These are phyloP conservation scores for Hyperoplus immaculatus DNA, from an alignment of 2,797 vertebrate genomes.

Conservation along the genomic window DNA sequence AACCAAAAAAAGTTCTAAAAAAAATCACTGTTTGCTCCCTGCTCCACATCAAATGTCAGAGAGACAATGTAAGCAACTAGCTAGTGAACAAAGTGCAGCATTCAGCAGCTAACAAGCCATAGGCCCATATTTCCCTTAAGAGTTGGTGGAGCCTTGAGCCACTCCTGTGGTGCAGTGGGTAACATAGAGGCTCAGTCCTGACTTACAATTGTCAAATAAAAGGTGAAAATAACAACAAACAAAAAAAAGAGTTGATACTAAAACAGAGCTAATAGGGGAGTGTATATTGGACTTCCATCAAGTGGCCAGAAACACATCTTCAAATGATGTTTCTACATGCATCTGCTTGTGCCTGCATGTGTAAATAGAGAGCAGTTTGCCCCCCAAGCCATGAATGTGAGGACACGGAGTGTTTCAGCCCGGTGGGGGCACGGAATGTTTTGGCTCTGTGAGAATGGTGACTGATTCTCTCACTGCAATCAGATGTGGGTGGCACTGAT, in stretches of 20 bases:
- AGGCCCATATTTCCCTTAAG: not conserved
- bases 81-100: not conserved
- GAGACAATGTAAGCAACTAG: not conserved
- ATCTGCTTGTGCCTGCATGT: not conserved
- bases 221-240: too few species aligned
- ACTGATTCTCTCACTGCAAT: too few species aligned
- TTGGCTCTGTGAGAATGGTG: too few species aligned
- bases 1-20: not conserved
- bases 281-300: not conserved
- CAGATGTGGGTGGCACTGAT: too few species aligned
- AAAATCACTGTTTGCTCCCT: not conserved
- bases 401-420: too few species aligned
- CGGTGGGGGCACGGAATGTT: too few species aligned
- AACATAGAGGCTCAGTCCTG: too few species aligned
- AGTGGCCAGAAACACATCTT: not conserved
- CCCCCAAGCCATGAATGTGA: too few species aligned
- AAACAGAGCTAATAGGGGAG: not conserved
- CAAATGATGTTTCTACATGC: not conserved
- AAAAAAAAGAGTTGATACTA: too few species aligned
- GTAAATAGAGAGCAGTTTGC: too few species aligned
- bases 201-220: too few species aligned
- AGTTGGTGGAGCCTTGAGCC: not conserved
- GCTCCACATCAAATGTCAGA: not conserved
- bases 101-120: not conserved
- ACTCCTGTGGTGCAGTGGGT: too few species aligned